Conservation (phyloP, 2,113 vertebrate species). For the Thermophis baileyi region DNA sequence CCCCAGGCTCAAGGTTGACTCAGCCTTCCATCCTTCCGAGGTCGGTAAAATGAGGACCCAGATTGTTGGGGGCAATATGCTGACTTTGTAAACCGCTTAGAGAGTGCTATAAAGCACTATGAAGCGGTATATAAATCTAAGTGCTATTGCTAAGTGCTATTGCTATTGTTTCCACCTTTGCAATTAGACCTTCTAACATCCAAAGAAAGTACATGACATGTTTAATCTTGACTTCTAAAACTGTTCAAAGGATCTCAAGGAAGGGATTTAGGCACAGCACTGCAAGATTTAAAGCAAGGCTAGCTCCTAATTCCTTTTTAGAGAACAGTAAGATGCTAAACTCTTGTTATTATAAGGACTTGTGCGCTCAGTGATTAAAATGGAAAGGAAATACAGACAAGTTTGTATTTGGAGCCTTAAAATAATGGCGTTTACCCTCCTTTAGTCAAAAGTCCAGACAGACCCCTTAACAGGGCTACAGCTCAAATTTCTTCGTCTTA, state of each 20-base stretch:
- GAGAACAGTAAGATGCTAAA: conserved; percentile 11
- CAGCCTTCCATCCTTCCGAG: too few species aligned
- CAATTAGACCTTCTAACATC: too few species aligned
- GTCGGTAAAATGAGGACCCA: too few species aligned
- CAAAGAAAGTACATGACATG: too few species aligned
- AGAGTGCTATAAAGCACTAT: too few species aligned
- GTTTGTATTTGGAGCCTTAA: not conserved
- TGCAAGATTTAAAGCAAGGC: conserved; percentile 1
- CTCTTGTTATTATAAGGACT: conserved; percentile 16
- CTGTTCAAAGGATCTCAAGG: conserved; percentile 12
- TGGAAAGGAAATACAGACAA: not conserved
- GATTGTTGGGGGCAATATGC: too few species aligned
- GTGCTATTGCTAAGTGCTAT: too few species aligned
- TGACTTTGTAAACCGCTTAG: too few species aligned
- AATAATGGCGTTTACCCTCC: not conserved
- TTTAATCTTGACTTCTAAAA: conserved; percentile 19
- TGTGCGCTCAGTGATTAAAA: conserved; percentile 1
- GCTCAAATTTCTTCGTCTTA: not conserved
- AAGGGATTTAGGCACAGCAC: conserved; percentile 11
- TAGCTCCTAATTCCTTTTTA: conserved; percentile 17
- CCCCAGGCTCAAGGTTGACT: too few species aligned
- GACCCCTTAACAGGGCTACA: not conserved
- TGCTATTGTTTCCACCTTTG: too few species aligned
- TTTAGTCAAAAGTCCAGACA: not conserved
- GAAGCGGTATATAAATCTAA: too few species aligned